Percentiles rank a stretch among this genome's conserved stretches.
phyloP scores from a whole-genome alignment of 2,888 invertebrate species.

The Heliconius aoede region DNA sequence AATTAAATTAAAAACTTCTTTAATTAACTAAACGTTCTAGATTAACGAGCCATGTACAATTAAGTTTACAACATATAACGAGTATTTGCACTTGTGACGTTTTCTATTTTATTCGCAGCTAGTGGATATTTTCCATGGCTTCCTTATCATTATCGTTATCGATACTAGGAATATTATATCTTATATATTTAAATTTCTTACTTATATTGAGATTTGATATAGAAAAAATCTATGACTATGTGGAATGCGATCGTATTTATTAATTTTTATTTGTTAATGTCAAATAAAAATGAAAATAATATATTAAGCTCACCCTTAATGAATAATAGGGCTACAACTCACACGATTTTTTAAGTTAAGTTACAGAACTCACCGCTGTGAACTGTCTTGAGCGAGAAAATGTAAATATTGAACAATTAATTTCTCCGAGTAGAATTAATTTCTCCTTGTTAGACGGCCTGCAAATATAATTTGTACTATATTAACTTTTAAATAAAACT shows the following conservation, averaged over 20 bases:
- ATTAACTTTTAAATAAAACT: too few species aligned
- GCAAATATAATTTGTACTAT: too few species aligned
- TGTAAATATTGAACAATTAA: not conserved
- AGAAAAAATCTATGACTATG: not conserved
- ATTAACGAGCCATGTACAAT: conserved; percentile 1
- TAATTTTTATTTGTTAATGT: too few species aligned
- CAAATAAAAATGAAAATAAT: too few species aligned
- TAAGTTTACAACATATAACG: not conserved
- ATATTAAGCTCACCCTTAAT: too few species aligned
- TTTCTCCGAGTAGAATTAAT: not conserved
- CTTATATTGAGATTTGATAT: not conserved
- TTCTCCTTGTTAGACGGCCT: too few species aligned
- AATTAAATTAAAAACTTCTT: conserved; percentile 17
- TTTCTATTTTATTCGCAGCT: conserved; percentile 5
- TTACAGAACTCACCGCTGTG: not conserved
- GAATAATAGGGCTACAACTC: too few species aligned
- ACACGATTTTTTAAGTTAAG: too few species aligned
- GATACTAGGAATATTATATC: conserved; percentile 9
- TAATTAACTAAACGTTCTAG: conserved; percentile 7
- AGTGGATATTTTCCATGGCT: conserved; percentile 4
- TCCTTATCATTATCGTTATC: conserved; percentile 17
- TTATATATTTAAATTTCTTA: not conserved
- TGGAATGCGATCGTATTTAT: too few species aligned
- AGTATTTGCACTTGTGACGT: not conserved
- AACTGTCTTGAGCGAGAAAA: not conserved